These are phyloP conservation scores for Amphiduros pacificus DNA, from an alignment of 2,888 invertebrate genomes.

Conservation along the genomic window DNA sequence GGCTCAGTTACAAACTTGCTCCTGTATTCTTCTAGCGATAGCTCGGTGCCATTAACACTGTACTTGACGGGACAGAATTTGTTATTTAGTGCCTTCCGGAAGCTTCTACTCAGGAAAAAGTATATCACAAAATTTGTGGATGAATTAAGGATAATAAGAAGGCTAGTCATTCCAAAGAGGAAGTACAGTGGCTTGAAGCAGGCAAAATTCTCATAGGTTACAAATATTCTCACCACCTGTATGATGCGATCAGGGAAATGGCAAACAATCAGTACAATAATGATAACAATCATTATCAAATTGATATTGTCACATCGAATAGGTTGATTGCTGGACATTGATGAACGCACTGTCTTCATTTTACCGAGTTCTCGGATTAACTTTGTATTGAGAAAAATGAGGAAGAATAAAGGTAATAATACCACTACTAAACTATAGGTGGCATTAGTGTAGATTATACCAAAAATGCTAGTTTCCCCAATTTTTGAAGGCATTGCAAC, in stretches of 20 bases:
- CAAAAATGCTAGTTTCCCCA: neutral
- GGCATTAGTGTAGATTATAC: conserved; percentile 8
- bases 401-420: neutral
- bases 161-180: neutral
- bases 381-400: conserved; percentile 6
- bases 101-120: conserved; percentile 7
- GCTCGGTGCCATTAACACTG: too few species aligned
- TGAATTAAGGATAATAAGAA: conserved; percentile 9
- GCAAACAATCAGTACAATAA: conserved; percentile 7
- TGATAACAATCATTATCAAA: conserved; percentile 9
- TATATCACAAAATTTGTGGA: conserved; percentile 14
- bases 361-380: conserved; percentile 4
- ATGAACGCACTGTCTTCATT: neutral
- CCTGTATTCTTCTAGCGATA: too few species aligned
- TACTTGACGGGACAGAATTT: too few species aligned
- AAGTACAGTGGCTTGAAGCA: neutral
- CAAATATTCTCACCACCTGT: neutral
- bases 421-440: conserved; percentile 7
- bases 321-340: neutral
- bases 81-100: neutral
- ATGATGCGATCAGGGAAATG: conserved; percentile 7
- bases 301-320: conserved; percentile 8
- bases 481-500: neutral
- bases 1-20: too few species aligned
- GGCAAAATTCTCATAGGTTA: too few species aligned